These are phyloP conservation scores for Heteromurus nitidus DNA, from an alignment of 2,888 invertebrate genomes.

Conservation along the genomic window DNA sequence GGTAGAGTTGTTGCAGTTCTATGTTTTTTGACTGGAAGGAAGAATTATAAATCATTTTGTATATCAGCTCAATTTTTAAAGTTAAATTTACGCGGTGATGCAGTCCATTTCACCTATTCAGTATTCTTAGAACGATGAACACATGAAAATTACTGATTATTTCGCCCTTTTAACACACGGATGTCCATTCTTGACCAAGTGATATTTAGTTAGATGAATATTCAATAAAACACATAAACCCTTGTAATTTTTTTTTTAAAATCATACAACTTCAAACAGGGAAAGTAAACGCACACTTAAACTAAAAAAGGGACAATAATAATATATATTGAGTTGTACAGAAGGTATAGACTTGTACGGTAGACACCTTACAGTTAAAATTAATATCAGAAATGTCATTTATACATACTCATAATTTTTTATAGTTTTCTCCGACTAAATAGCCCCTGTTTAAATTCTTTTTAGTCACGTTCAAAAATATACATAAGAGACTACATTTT, in stretches of 20 bases:
- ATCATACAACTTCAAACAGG: no score
- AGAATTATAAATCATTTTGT: constrained; percentile 15
- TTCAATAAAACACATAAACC: not conserved
- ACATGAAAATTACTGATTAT: constrained; percentile 46
- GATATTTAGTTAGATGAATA: not conserved
- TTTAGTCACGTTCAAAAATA: constrained; percentile 20
- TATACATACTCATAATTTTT: not conserved
- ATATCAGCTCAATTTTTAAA: constrained; percentile 38
- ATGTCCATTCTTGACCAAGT: not conserved
- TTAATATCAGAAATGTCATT: not conserved
- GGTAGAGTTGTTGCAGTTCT: constrained; percentile 31
- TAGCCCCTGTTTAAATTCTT: not conserved
- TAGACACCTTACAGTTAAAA: no score
- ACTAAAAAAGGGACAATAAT: not conserved
- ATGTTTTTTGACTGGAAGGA: constrained; percentile 35
- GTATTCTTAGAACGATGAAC: constrained; percentile 41
- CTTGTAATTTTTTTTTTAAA: no score
- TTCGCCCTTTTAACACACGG: not conserved
- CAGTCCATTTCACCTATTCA: constrained; percentile 37
- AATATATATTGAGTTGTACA: not conserved
- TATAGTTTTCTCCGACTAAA: not conserved
- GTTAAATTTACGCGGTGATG: constrained; percentile 7
- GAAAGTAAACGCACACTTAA: no score
- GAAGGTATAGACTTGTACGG: no score
- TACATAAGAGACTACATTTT: constrained; percentile 20